These are phyloP conservation scores for Sylvia atricapilla DNA, from an alignment of 2,113 vertebrate species.

Conservation along the genomic window DNA sequence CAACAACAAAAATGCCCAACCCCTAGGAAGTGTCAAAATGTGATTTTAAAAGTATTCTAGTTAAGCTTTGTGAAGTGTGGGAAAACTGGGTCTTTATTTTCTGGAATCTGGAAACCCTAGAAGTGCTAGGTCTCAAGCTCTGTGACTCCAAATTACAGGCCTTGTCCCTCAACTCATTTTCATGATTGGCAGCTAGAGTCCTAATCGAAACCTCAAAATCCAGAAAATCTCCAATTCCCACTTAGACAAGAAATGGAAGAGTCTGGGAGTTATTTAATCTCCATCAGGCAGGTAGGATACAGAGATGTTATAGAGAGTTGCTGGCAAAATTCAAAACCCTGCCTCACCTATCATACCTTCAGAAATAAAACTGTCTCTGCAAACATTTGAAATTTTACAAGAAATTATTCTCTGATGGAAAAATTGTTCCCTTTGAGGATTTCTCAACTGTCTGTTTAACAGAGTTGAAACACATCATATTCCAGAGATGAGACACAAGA, in stretches of 20 bases:
- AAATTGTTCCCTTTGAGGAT: slow-evolving; percentile 2
- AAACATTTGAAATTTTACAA: background rate
- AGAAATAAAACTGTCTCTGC: background rate
- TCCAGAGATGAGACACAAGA: background rate
- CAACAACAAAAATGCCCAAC: background rate
- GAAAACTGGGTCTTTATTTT: background rate
- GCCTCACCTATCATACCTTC: background rate
- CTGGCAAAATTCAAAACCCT: background rate
- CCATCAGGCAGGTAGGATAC: background rate
- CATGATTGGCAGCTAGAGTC: background rate
- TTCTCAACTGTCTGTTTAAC: background rate
- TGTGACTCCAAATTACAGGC: background rate
- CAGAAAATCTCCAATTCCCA: background rate
- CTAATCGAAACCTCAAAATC: background rate
- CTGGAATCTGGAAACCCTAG: background rate
- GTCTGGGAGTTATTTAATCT: background rate
- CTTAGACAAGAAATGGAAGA: background rate
- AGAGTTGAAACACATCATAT: background rate
- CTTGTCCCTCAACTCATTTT: background rate
- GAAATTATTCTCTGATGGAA: background rate
- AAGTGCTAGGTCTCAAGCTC: background rate
- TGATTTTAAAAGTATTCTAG: background rate
- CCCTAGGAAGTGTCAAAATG: background rate
- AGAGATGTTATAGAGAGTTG: background rate
- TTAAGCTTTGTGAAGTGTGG: background rate